These are phyloP conservation scores for human (Homo sapiens) DNA, from an alignment of 2,113 vertebrate species.

Conservation along the genomic window DNA sequence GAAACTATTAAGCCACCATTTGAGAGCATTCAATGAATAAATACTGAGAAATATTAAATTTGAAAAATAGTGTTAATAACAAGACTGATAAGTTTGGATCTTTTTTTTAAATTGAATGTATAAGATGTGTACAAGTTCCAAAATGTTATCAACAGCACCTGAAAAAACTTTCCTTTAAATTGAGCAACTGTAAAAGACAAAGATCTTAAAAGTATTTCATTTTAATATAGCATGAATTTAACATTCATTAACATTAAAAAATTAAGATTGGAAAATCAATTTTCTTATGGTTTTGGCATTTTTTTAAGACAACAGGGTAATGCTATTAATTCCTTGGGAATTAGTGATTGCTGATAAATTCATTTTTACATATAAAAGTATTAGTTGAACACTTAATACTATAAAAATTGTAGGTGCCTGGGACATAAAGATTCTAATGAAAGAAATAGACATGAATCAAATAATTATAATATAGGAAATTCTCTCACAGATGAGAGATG, in stretches of 20 bases:
- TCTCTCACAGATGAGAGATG: neutral
- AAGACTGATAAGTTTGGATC: neutral
- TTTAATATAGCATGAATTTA: neutral
- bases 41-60: constrained; percentile 7
- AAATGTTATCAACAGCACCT: neutral
- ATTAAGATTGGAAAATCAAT: neutral
- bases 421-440: neutral
- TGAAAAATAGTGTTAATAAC: neutral
- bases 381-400: neutral
- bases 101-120: neutral
- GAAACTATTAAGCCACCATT: neutral
- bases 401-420: neutral
- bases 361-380: neutral
- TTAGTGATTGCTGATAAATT: neutral
- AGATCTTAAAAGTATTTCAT: neutral
- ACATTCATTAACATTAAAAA: neutral
- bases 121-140: neutral
- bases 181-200: neutral
- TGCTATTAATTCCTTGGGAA: neutral
- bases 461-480: neutral
- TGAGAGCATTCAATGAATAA: constrained; percentile 19
- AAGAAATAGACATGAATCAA: neutral
- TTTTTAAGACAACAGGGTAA: neutral
- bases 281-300: neutral
- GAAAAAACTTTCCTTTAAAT: neutral